A percentile compares a stretch with the other conserved stretches of the same genome.
phyloP scores from a whole-genome alignment of 1,140 invertebrate species.

The Lepidostoma basale region DNA sequence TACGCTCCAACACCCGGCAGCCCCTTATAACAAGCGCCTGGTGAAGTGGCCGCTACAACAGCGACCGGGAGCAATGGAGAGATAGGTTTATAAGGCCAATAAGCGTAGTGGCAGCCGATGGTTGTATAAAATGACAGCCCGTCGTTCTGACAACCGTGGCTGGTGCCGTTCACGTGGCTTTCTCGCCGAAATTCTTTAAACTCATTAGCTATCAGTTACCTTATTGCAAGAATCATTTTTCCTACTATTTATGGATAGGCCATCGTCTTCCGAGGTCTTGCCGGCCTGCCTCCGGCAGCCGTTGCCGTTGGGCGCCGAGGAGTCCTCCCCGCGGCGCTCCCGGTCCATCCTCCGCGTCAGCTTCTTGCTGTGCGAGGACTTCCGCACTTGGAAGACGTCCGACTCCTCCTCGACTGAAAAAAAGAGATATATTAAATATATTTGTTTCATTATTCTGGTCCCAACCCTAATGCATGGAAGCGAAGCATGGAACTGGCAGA shows the following conservation, averaged over 20 bases:
- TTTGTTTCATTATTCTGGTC: constrained; percentile 11
- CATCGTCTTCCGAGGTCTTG: constrained; percentile 37
- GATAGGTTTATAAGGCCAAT: too few species aligned
- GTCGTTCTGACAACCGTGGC: too few species aligned
- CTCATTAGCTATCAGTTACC: constrained; percentile 45
- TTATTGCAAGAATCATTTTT: constrained; percentile 45
- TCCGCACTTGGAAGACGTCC: constrained; percentile 93
- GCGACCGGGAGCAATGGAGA: too few species aligned
- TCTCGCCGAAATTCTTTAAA: too few species aligned
- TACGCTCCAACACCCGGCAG: too few species aligned
- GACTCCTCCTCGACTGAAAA: constrained; percentile 73
- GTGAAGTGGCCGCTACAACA: too few species aligned
- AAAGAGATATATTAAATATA: constrained; percentile 30
- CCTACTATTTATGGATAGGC: constrained; percentile 47
- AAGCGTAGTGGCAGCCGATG: too few species aligned
- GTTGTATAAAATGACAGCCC: too few species aligned
- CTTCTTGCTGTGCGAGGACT: constrained; percentile 91
- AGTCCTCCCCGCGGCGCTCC: constrained; percentile 50
- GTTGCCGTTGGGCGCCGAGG: background rate
- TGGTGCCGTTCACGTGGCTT: too few species aligned
- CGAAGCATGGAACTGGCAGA: too few species aligned
- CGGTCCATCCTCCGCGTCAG: constrained; percentile 86
- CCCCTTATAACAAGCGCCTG: too few species aligned
- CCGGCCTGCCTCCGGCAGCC: background rate
- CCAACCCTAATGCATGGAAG: too few species aligned